Evolutionary conservation across 35 echinoderm and acorn worm species (phyloP).

Genomic region (Strongylocentrotus purpuratus): DNA sequence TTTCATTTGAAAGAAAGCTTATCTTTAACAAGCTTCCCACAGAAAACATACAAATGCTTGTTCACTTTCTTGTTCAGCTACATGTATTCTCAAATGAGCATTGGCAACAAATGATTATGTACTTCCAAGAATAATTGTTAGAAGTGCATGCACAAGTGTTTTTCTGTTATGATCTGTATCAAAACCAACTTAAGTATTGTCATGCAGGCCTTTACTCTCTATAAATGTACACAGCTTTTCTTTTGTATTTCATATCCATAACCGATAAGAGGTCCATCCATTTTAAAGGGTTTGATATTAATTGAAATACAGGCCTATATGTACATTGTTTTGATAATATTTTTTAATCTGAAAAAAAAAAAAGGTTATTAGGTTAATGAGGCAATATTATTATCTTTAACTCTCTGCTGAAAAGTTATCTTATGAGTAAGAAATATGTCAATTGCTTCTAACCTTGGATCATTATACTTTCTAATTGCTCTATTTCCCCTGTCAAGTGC

Average conservation of each 20-base stretch:
- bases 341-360: too few relatives aligned
- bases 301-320: not conserved
- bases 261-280: not conserved
- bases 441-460: not conserved
- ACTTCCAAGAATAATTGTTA: not conserved
- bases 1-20: too few relatives aligned
- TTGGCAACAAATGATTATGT: too few relatives aligned
- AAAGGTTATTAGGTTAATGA: not conserved
- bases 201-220: not conserved
- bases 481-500: not conserved
- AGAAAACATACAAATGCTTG: too few relatives aligned
- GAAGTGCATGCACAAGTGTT: not conserved
- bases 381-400: not conserved
- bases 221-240: too few relatives aligned
- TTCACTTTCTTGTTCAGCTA: too few relatives aligned
- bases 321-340: too few relatives aligned
- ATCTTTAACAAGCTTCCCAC: too few relatives aligned
- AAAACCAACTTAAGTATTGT: not conserved
- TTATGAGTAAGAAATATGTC: not conserved
- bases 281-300: not conserved
- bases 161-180: not conserved
- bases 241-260: too few relatives aligned
- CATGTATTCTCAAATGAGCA: too few relatives aligned
- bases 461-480: not conserved
- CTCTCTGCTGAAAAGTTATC: not conserved